A percentile compares a stretch with the other conserved stretches of the same genome.
phyloP scores from a whole-genome alignment of 2,797 vertebrate genomes.

The Fistularia commersonii region DNA sequence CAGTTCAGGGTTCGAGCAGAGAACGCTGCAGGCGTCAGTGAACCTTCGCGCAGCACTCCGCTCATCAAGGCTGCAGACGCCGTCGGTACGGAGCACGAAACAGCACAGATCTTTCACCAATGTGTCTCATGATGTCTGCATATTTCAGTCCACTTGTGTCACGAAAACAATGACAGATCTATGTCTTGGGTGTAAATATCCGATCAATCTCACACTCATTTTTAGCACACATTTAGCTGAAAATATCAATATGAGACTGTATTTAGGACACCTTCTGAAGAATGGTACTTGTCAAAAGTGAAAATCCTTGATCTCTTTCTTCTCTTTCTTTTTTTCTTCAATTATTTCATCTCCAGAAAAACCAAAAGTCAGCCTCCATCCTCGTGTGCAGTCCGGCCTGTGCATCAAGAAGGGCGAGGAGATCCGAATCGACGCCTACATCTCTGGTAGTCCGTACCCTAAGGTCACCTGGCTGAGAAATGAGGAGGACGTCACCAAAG shows the following conservation, averaged over 20 bases:
- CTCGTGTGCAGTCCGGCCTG: constrained; percentile 81
- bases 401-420: constrained; percentile 87
- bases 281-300: no score
- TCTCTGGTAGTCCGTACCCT: constrained; percentile 94
- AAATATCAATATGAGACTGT: no score
- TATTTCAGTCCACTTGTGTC: no score
- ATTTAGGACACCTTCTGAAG: no score
- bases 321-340: not conserved
- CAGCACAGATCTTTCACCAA: not conserved
- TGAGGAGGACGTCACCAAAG: constrained; percentile 83
- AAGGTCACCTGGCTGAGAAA: constrained; percentile 91
- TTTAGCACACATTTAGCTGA: no score
- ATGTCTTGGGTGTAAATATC: no score
- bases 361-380: constrained; percentile 85
- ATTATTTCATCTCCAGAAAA: constrained; percentile 76
- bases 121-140: no score
- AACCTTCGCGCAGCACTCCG: constrained; percentile 87
- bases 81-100: constrained; percentile 73
- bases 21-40: constrained; percentile 92
- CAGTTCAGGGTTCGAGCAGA: constrained; percentile 94
- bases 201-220: no score
- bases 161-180: no score
- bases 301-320: not conserved
- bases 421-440: constrained; percentile 84
- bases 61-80: constrained; percentile 86